Conservation (phyloP, 2,888 invertebrate genomes). For the Xanthostigma xanthostigma region DNA sequence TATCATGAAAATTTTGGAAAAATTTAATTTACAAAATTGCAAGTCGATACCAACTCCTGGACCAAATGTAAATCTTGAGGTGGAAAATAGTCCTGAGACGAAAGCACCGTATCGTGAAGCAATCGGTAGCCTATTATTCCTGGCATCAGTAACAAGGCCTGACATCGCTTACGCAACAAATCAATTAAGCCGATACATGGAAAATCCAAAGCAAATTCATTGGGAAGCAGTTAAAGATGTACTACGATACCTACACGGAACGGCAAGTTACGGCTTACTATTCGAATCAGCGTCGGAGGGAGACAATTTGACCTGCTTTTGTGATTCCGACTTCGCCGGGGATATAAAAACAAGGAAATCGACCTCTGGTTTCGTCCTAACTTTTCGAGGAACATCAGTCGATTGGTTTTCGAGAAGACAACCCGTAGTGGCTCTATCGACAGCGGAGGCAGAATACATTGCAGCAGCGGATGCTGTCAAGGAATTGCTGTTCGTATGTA, state of each 20-base stretch:
- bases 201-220: slow-evolving; percentile 6
- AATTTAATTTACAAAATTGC: background rate
- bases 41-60: background rate
- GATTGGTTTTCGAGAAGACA: no score
- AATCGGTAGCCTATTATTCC: slow-evolving; percentile 13
- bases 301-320: no score
- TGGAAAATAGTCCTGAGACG: background rate
- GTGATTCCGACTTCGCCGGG: no score
- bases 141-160: slow-evolving; percentile 10
- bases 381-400: no score
- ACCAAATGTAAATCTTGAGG: no score
- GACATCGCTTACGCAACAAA: slow-evolving; percentile 10
- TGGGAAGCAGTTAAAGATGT: slow-evolving; percentile 9
- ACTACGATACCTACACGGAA: slow-evolving; percentile 9
- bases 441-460: no score
- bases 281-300: no score
- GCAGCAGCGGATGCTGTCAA: no score
- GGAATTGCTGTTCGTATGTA: no score
- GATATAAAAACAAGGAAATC: no score
- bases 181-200: slow-evolving; percentile 9
- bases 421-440: no score
- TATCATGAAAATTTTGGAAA: slow-evolving; percentile 1
- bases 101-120: slow-evolving; percentile 12
- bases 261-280: slow-evolving; percentile 6
- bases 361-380: no score